These are phyloP conservation scores for Hypsibius dujardini DNA, from an alignment of 1,140 invertebrate species.

Conservation along the genomic window DNA sequence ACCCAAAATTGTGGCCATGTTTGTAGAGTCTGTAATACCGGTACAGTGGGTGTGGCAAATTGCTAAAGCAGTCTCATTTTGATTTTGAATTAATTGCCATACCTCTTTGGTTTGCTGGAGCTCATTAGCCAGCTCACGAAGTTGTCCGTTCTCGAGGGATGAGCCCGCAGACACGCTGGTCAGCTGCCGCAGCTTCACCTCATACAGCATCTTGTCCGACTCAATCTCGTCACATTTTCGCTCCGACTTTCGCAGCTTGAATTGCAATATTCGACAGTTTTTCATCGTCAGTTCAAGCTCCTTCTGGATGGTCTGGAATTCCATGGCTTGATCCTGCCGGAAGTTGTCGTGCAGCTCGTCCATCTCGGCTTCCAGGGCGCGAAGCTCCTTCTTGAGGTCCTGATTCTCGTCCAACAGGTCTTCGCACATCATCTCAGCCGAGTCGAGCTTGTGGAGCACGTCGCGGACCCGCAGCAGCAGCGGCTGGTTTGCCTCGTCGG, in stretches of 20 bases:
- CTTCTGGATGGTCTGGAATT: conserved; percentile 79
- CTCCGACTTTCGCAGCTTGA: conserved; percentile 90
- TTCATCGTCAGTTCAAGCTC: conserved; percentile 88
- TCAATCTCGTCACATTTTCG: conserved; percentile 70
- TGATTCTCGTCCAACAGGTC: conserved; percentile 91
- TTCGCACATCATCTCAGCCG: conserved; percentile 70
- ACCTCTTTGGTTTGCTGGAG: neutral
- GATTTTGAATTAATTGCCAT: too few relatives aligned
- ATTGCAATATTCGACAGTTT: conserved; percentile 92
- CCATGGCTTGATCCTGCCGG: conserved; percentile 85
- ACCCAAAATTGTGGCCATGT: too few relatives aligned
- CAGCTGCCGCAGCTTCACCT: conserved; percentile 31
- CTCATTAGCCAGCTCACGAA: neutral
- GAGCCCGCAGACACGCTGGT: conserved; percentile 5
- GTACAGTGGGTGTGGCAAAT: too few relatives aligned
- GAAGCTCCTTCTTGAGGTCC: conserved; percentile 75
- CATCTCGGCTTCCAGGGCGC: conserved; percentile 82
- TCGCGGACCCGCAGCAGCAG: conserved; percentile 25
- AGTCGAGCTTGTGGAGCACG: conserved; percentile 54
- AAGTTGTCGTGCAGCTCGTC: conserved; percentile 96
- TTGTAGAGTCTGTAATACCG: too few relatives aligned
- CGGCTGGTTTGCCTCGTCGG: neutral
- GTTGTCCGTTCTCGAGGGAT: neutral
- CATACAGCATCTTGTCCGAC: conserved; percentile 47
- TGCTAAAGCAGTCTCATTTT: too few relatives aligned